These are phyloP conservation scores for Pteria penguin DNA, from an alignment of 2,888 invertebrate species.

Conservation along the genomic window DNA sequence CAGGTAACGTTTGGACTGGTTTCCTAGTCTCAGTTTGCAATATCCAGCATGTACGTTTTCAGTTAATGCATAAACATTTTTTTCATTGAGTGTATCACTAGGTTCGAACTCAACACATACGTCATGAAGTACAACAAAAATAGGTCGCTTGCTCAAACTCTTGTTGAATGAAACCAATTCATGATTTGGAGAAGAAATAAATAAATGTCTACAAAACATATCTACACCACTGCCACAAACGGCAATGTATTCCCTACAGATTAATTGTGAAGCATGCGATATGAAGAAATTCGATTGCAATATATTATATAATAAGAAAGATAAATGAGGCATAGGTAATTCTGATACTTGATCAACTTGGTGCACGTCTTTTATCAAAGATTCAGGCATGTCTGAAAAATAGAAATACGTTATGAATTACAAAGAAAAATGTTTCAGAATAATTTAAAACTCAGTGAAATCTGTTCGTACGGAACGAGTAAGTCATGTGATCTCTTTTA, in stretches of 20 bases:
- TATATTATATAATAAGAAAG: not conserved
- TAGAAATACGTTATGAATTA: too few species aligned
- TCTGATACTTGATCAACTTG: not conserved
- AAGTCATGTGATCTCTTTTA: too few species aligned
- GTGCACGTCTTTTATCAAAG: too few species aligned
- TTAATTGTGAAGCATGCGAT: not conserved
- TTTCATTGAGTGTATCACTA: not conserved
- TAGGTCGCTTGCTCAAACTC: not conserved
- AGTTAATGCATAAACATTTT: constrained; percentile 14
- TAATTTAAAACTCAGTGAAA: too few species aligned
- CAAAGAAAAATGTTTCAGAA: too few species aligned
- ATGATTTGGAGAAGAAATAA: not conserved
- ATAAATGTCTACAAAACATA: not conserved
- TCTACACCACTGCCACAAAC: constrained; percentile 15
- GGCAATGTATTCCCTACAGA: not conserved
- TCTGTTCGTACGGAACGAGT: too few species aligned
- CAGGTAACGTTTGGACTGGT: not conserved
- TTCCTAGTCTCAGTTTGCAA: constrained; percentile 12
- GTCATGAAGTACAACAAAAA: not conserved
- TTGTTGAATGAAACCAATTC: not conserved
- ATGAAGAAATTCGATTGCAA: not conserved
- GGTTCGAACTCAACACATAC: not conserved
- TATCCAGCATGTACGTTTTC: constrained; percentile 21
- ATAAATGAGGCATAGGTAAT: not conserved
- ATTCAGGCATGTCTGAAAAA: too few species aligned